Conservation (phyloP, 2,888 invertebrate genomes). For the Campoplex nolae region DNA sequence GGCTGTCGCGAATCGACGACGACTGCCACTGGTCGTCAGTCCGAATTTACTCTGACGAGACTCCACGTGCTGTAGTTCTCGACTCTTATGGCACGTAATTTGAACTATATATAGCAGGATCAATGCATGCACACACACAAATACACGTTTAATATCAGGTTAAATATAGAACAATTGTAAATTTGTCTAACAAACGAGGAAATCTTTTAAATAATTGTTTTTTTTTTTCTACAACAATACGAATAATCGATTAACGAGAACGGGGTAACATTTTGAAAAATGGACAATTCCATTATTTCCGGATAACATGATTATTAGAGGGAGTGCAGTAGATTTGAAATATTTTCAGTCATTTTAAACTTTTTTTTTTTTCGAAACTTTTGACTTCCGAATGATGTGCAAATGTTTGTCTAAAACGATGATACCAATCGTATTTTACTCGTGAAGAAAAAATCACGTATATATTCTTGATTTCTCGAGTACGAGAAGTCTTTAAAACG, state of each 20-base stretch:
- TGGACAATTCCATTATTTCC: too few relatives aligned
- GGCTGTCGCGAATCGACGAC: conserved; percentile 33
- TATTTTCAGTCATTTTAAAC: background rate
- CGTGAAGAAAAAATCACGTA: background rate
- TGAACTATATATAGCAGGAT: conserved; percentile 22
- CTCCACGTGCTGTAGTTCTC: conserved; percentile 38
- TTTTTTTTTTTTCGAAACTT: background rate
- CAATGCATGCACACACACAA: background rate
- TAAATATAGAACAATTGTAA: conserved; percentile 7
- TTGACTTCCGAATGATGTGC: background rate
- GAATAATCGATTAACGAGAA: background rate
- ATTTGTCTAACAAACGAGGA: background rate
- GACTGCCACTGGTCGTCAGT: conserved; percentile 23
- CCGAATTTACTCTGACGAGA: conserved; percentile 43
- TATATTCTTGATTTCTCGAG: conserved; percentile 9
- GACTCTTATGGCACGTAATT: conserved; percentile 36
- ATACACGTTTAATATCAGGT: background rate
- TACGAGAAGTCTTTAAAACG: conserved; percentile 16
- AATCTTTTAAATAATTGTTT: background rate
- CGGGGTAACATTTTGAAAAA: background rate
- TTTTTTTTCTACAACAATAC: background rate
- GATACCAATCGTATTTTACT: background rate
- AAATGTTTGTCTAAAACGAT: background rate
- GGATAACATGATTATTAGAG: background rate
- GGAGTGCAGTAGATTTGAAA: background rate